Evolutionary conservation across 1,140 invertebrate species (phyloP), one percentile per base, ranked within the genome.

Genomic region (Calephelis virginiensis): DNA sequence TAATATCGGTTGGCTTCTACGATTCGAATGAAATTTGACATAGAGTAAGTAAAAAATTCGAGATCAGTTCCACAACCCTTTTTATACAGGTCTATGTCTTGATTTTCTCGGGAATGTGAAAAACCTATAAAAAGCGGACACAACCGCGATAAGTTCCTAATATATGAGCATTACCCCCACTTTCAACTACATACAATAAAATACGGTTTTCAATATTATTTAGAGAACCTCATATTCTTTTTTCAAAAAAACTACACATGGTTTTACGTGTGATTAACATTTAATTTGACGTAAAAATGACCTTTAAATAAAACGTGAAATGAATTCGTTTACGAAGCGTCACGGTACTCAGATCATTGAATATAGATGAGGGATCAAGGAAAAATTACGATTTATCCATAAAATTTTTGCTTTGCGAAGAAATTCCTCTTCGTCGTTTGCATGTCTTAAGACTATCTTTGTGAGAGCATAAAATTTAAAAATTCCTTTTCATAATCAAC

Each of bases 301-400:
- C 38, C 17, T 38, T 59, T 59, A 17, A 59, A 59, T 59, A 37
- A 28, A 49, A 40, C 43, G 48, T 74, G 86, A 86, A 82, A 88
- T 85, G 80, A 86, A 86, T 82, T 81, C 81, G 81, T 82, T 86
- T 86, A 81, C 80, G 74, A 75, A 83, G 82, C 82, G 80, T 85
- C 81, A 81, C 77, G 75, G 77, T 79, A 76, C 74, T 78, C 75
- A 78, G 79, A 86, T 85, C 83, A 88, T 86, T 88, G 85, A 88
- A 86, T 88, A 86, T 85, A 88, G 82, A 88, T 84, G 83, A 85
- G 82, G 83, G 83, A 85, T 88, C 85, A 86, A 88, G 86, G 80
- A 70, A 88, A 88, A 86, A 86, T 86, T 84, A 82, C 77, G 79
- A 75, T 81, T 50, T 65, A 67, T 77, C 79, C 78, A 82, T 82